A percentile compares a stretch with the other conserved stretches of the same genome.
Conservation (phyloP, 2,797 vertebrate species). For the Heliangelus exortis region DNA sequence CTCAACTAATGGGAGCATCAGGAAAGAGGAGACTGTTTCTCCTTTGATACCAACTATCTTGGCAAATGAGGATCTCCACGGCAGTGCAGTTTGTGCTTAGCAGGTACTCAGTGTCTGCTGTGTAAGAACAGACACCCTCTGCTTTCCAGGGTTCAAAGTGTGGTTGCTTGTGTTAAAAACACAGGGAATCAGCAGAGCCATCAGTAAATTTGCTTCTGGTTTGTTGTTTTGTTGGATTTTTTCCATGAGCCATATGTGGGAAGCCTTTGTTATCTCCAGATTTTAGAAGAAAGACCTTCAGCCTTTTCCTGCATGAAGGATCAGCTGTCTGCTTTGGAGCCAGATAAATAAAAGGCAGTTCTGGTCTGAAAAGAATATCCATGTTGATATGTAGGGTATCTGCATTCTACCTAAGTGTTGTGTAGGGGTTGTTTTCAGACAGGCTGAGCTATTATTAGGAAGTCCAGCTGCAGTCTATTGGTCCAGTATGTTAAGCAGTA, state of each 20-base stretch:
- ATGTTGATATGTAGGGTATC: not conserved
- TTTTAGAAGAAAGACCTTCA: not conserved
- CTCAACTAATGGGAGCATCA: not conserved
- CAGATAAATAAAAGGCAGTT: not conserved
- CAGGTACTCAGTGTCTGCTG: not conserved
- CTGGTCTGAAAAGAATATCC: not conserved
- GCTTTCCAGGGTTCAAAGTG: not conserved
- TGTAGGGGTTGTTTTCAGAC: not conserved
- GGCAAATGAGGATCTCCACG: not conserved
- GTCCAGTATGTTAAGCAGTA: rapidly evolving
- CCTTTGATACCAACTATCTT: not conserved
- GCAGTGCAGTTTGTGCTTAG: not conserved
- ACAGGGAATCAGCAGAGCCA: not conserved
- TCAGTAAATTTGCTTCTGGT: not conserved
- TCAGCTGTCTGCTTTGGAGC: not conserved
- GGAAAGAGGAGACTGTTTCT: not conserved
- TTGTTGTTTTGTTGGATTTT: not conserved
- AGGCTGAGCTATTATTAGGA: not conserved
- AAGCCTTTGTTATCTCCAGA: not conserved
- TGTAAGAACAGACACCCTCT: not conserved
- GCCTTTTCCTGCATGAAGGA: not conserved
- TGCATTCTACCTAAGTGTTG: not conserved
- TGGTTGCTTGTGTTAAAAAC: not conserved
- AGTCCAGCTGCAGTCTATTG: not conserved
- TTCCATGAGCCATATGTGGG: not conserved